These are phyloP conservation scores for Todiramphus saurophagus DNA, from an alignment of 2,113 vertebrate genomes.

Conservation along the genomic window DNA sequence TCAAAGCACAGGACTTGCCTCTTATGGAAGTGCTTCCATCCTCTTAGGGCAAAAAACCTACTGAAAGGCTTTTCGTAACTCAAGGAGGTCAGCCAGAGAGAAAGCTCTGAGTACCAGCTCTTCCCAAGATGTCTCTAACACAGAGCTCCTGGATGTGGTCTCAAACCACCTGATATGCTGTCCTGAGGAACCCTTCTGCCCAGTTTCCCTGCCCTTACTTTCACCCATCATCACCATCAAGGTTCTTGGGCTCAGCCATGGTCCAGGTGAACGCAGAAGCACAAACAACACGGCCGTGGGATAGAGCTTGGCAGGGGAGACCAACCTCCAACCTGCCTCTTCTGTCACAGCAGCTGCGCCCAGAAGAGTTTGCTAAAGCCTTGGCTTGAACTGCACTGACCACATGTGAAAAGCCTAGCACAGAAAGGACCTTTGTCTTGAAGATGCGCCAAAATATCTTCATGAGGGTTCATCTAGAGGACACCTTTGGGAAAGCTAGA, in stretches of 20 bases:
- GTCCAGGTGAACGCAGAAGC: background rate
- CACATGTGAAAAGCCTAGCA: background rate
- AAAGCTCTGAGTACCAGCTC: background rate
- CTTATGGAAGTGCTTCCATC: background rate
- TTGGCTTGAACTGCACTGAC: background rate
- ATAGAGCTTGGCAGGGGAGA: accelerated
- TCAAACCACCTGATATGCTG: background rate
- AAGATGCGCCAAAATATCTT: background rate
- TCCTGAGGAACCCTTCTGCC: background rate
- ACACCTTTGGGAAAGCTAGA: background rate
- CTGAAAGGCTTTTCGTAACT: background rate
- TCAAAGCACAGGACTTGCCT: background rate
- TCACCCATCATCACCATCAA: background rate
- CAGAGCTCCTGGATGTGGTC: background rate
- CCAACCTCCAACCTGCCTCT: background rate
- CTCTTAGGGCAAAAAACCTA: background rate
- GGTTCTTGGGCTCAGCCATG: background rate
- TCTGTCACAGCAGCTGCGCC: background rate
- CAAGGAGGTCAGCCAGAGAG: background rate
- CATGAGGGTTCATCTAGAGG: background rate
- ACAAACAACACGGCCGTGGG: background rate
- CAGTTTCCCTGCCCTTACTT: background rate
- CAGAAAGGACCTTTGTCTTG: background rate
- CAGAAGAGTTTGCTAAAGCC: accelerated
- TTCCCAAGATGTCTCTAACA: accelerated